Percentiles rank a stretch among this genome's conserved stretches.
Evolutionary conservation across 2,888 invertebrate genomes (phyloP).

Genomic region (Ectemnius continuus): DNA sequence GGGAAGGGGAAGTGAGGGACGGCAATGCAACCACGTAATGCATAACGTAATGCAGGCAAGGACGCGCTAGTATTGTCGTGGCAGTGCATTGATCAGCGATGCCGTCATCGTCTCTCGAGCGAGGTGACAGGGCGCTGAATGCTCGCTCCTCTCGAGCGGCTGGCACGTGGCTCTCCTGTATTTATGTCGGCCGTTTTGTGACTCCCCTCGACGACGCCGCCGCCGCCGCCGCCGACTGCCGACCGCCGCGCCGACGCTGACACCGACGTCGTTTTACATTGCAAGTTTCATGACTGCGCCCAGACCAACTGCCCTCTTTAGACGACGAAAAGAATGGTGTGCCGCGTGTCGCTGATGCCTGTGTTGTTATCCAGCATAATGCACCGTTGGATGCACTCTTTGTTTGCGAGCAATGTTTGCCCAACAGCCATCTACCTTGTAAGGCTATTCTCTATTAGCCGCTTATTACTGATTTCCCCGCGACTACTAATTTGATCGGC

Average conservation of each 20-base stretch:
- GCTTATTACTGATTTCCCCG: too few relatives aligned
- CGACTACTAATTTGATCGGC: too few relatives aligned
- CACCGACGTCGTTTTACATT: background rate
- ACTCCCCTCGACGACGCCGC: background rate
- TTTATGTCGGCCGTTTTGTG: too few relatives aligned
- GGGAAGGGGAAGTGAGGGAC: background rate
- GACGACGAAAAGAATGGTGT: background rate
- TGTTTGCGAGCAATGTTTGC: too few relatives aligned
- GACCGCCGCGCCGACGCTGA: too few relatives aligned
- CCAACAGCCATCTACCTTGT: too few relatives aligned
- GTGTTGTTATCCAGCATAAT: too few relatives aligned
- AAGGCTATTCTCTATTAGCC: too few relatives aligned
- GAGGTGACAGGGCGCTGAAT: constrained; percentile 24
- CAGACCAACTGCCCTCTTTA: constrained; percentile 7
- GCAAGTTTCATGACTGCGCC: constrained; percentile 3
- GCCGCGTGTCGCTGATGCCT: too few relatives aligned
- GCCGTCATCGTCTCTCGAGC: constrained; percentile 39
- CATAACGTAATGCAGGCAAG: constrained; percentile 54
- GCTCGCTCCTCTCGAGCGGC: background rate
- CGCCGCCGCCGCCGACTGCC: too few relatives aligned
- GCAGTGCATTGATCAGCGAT: constrained; percentile 59
- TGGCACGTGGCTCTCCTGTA: constrained; percentile 14
- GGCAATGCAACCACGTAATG: constrained; percentile 32
- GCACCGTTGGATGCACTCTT: background rate
- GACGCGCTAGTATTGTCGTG: constrained; percentile 56